Conservation (phyloP, 2,888 invertebrate species). For the Leucania comma region DNA sequence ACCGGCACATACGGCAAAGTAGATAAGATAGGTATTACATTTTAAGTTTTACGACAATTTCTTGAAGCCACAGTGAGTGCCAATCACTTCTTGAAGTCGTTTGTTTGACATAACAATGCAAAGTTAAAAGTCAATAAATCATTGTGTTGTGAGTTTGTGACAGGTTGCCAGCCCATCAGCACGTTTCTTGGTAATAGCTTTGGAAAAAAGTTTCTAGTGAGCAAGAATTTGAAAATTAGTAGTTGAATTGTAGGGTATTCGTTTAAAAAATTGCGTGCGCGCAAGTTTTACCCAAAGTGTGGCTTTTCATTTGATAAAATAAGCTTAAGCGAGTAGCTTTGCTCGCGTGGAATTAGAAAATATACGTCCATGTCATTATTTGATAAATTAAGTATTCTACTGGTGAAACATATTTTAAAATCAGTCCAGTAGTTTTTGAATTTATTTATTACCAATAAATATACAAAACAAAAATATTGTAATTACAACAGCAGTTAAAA, state of each 20-base stretch:
- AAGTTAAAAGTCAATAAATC: conserved; percentile 41
- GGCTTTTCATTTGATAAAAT: neutral
- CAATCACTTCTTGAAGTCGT: conserved; percentile 20
- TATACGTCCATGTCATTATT: too few species aligned
- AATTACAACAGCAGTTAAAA: conserved; percentile 27
- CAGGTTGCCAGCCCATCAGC: conserved; percentile 20
- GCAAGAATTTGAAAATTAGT: neutral
- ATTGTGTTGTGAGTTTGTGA: conserved; percentile 29
- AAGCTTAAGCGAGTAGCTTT: neutral
- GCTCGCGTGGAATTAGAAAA: too few species aligned
- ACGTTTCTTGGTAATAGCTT: conserved; percentile 6
- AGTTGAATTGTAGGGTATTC: neutral
- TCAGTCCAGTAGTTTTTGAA: too few species aligned
- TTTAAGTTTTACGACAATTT: conserved; percentile 15
- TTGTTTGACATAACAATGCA: conserved; percentile 38
- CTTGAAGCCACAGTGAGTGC: conserved; percentile 11
- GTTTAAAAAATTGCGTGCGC: neutral
- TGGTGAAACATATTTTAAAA: too few species aligned
- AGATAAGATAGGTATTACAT: neutral
- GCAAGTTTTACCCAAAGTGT: neutral
- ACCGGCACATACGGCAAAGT: conserved; percentile 2
- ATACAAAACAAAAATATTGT: conserved; percentile 29
- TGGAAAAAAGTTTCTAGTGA: conserved; percentile 5
- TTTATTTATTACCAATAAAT: too few species aligned
- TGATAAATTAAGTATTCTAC: too few species aligned